Base-by-base conservation (phyloP, 2,888 invertebrate genomes). In the Patella pellucida region DNA sequence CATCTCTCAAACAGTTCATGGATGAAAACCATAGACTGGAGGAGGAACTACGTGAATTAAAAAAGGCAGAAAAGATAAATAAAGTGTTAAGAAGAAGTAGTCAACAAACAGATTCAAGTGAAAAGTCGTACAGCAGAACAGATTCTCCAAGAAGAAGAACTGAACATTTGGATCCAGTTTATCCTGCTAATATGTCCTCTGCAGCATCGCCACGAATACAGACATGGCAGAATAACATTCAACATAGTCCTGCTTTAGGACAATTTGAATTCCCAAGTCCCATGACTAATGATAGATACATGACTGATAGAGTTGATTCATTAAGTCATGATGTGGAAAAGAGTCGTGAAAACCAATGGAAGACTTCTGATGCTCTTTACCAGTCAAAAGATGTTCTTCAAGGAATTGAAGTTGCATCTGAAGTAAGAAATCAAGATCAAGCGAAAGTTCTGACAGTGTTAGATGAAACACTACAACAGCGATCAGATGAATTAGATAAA, bases 11-110 rank as follows among this genome's bases (percentile, higher is more conserved):
- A 68, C 78, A 80, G 14, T 85, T 82, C 69, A 84, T 81, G 71
- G 83, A 84, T 52, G 86, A 87, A 70, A 81, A 84, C 0, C 78
- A 78, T 52, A 73, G 76, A 19, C 78, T 87, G n/a, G 87, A 87
- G 71, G 79, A 80, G 27, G 77, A 83, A 19, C 56, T 87, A n/a
- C 80, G 79, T 72, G 75, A 69, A 50, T 83, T 84, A 9, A 87
- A 85, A 78, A 81, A 84, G 68, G 77, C 73, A 9, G 87, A 87
- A 75, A 79, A 82, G 69, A 81, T 78, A 69, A 82, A 86, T 68
- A 85, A 85, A 69, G 54, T 69, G 19, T 41, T 56, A 52, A 76
- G 79, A 19, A 62, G 62, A 62, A 62, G 23, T 23, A 19, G 23
- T 19, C 62, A 23, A 3, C 62, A 19, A 62, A 23, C 14, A 12